Percentiles rank a stretch among this genome's conserved stretches.
Conservation (phyloP, 1,140 invertebrate genomes). For the Drosophila repleta region DNA sequence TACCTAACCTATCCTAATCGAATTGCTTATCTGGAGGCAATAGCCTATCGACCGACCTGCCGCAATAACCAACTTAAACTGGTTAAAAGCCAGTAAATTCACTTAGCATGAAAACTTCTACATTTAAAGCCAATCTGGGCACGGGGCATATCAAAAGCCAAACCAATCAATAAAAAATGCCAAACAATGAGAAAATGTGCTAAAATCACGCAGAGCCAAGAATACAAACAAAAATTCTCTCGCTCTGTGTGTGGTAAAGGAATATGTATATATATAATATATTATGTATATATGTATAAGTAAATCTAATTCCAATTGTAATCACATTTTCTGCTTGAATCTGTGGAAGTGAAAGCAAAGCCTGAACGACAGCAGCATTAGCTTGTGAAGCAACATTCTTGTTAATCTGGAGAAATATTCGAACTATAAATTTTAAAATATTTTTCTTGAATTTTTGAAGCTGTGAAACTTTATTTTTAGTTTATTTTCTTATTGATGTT, state of each 20-base stretch:
- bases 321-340: no score
- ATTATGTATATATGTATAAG: not conserved
- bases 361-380: no score
- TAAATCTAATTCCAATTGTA: no score
- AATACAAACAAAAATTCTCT: slow-evolving; percentile 3
- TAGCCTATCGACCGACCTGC: slow-evolving; percentile 71
- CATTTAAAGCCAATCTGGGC: slow-evolving; percentile 1
- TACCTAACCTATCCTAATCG: slow-evolving; percentile 19
- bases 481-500: not conserved
- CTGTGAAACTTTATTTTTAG: not conserved
- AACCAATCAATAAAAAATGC: slow-evolving; percentile 14
- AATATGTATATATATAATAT: not conserved
- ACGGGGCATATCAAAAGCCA: not conserved
- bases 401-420: no score
- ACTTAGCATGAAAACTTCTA: slow-evolving; percentile 54
- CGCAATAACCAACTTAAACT: slow-evolving; percentile 81
- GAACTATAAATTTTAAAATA: no score
- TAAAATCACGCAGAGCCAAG: slow-evolving; percentile 47
- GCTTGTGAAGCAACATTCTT: no score
- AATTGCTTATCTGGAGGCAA: not conserved
- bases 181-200: slow-evolving; percentile 56
- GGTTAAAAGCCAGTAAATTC: slow-evolving; percentile 59
- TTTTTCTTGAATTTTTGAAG: not conserved
- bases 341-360: no score
- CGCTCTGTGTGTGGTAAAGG: not conserved